Base-by-base conservation (phyloP, 2,113 vertebrate genomes). In the Triplophysa siluroides region DNA sequence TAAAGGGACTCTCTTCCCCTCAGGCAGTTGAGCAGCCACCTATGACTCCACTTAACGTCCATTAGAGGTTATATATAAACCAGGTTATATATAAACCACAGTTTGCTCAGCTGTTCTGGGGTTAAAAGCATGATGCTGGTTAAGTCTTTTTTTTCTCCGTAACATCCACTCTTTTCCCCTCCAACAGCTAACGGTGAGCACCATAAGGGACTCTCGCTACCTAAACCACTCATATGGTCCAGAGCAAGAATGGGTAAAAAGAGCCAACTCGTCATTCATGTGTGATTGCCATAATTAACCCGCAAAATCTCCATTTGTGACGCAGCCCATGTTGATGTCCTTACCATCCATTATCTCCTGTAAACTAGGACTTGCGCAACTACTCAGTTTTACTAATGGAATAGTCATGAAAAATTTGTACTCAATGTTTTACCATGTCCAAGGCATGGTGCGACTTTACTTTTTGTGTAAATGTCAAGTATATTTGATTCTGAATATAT, bases 101-200 rank as follows among this genome's bases (percentile, higher is more conserved):
- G 41, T 63, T 19, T 75, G 21, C 26, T 75, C 2, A 63, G 58
- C 58, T 75, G 73, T 21, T 63, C 21, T 75, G 73, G 62, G 26
- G 41, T 29, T 14, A n/a, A 58, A 7, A 60, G 10, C 41, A 24
- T 29, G 21, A 75, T 75, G 62, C 26, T 52, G 13, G 24, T 45
- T 52, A 38, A 54, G 47, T 33, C 47, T 65, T 65, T 50, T 68
- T 74, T 76, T 78, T 76, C 79, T 74, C 73, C 72, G 4, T 91
- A 90, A 92, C 78, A 2, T 64, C 85, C 80, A 61, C 21, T 88
- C 88, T 85, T 91, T 83, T 93, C 84, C 75, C 78, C 79, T 85
- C 79, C 90, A 45, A 88, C 90, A 93, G 92, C 87, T n/a, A 90
- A 92, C 8, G 86, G 91, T 81, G 87, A 91, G 38, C 90, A 83